phyloP scores from a whole-genome alignment of 2,113 vertebrate genomes.

The Recurvirostra avosetta region DNA sequence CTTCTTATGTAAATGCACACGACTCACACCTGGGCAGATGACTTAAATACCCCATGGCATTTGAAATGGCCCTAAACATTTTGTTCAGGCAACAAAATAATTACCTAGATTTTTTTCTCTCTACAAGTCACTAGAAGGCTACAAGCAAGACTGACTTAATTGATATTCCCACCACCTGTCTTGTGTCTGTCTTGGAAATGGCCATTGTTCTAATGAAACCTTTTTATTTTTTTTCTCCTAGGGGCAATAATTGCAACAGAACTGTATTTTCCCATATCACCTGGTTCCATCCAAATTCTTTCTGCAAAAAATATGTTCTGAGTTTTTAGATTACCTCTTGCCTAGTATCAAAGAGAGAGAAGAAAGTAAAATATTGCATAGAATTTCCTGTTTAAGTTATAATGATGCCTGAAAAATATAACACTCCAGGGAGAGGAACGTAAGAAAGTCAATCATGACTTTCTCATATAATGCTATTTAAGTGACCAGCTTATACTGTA shows the following conservation, averaged over 20 bases:
- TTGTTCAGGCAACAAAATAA: neutral
- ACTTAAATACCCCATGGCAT: neutral
- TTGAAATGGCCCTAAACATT: neutral
- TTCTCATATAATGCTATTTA: neutral
- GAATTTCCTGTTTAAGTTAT: neutral
- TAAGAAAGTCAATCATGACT: neutral
- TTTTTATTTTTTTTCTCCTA: neutral
- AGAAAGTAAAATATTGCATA: neutral
- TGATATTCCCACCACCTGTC: neutral
- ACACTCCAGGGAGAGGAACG: neutral
- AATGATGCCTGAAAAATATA: neutral
- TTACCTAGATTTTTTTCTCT: neutral
- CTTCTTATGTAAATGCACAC: neutral
- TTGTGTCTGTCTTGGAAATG: neutral
- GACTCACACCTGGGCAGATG: neutral
- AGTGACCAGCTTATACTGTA: neutral
- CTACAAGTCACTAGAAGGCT: neutral
- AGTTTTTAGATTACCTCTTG: neutral
- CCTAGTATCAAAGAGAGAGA: neutral
- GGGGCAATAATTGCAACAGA: neutral
- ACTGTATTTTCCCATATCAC: neutral
- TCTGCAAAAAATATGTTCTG: neutral
- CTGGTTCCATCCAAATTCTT: neutral
- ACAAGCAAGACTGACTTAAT: neutral
- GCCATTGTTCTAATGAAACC: neutral